Base-by-base conservation (phyloP, 2,888 invertebrate species). In the Polydrusus cervinus region DNA sequence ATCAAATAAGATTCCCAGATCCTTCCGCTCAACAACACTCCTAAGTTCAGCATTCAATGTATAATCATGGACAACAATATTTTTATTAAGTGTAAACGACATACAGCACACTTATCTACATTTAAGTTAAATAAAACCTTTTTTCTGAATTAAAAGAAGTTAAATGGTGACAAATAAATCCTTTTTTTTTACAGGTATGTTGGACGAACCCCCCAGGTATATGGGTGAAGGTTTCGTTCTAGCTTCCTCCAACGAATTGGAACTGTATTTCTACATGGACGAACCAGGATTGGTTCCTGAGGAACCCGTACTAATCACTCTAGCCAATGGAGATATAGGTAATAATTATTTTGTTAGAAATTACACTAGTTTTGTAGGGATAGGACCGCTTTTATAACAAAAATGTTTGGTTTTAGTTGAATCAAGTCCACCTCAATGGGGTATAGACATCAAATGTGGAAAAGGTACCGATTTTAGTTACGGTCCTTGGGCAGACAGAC, bases 191-290 rank as follows among this genome's bases (percentile, higher is more conserved):
- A 72, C n/a, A 85, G 86, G 97, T 7, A 92, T 95, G 90, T 93
- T 95, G 6, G 97, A 97, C 87, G 97, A 97, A 82, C 98, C 99
- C 0, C 99, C 99, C 0, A 89, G 96, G 62, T 97, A 95, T 83
- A 99, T 99, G 98, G 99, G 99, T 5, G 98, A 98, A 88, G 99
- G 98, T 0, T 99, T 99, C 88, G 98, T 98, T 0, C 92, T 99
- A 10, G 93, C 99, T 89, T 97, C 97, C 85, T 96, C 97, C 2
- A 98, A 98, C 85, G 94, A 95, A 84, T 93, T 98, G 82, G 96
- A 98, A 85, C 90, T 98, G 25, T 98, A 98, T 87, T 98, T 97
- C 87, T 98, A 97, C 84, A 97, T 98, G 95, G 99, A 99, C 87
- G 97, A 98, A 86, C 94, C 97, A 66, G 98, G 97, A 89, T 87